phyloP scores from a whole-genome alignment of 2,888 invertebrate genomes.

The Erpobdella octoculata region DNA sequence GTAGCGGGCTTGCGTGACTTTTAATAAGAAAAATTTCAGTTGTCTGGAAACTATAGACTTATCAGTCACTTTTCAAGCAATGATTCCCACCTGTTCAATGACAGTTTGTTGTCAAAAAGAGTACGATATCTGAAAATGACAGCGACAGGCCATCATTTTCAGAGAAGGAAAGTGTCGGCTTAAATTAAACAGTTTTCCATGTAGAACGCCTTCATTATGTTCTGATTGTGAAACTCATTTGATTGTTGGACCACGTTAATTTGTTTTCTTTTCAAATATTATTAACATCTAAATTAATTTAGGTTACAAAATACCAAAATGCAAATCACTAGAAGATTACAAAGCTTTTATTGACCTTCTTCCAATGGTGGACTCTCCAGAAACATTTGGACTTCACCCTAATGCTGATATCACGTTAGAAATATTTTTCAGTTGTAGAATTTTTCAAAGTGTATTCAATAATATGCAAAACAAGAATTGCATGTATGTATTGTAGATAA shows the following conservation, averaged over 20 bases:
- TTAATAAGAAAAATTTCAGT: too few relatives aligned
- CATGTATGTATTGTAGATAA: too few relatives aligned
- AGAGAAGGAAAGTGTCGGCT: too few relatives aligned
- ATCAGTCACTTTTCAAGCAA: too few relatives aligned
- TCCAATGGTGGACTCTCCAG: conserved; percentile 49
- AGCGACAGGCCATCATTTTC: too few relatives aligned
- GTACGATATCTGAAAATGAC: too few relatives aligned
- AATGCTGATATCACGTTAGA: conserved; percentile 53
- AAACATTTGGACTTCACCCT: conserved; percentile 52
- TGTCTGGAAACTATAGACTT: too few relatives aligned
- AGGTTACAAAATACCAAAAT: conserved; percentile 51
- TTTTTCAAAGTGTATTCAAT: too few relatives aligned
- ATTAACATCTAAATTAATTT: not conserved
- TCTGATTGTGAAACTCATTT: not conserved
- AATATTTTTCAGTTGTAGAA: not conserved
- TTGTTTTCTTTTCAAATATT: not conserved
- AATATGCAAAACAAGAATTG: too few relatives aligned
- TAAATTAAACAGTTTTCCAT: too few relatives aligned
- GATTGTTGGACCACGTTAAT: too few relatives aligned
- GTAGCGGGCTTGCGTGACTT: not conserved
- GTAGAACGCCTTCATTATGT: not conserved
- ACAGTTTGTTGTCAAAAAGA: not conserved
- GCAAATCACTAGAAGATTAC: conserved; percentile 46
- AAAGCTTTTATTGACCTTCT: conserved; percentile 48
- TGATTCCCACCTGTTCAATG: too few relatives aligned